Base-by-base conservation (phyloP, 2,797 vertebrate species). In the Dallia pectoralis region DNA sequence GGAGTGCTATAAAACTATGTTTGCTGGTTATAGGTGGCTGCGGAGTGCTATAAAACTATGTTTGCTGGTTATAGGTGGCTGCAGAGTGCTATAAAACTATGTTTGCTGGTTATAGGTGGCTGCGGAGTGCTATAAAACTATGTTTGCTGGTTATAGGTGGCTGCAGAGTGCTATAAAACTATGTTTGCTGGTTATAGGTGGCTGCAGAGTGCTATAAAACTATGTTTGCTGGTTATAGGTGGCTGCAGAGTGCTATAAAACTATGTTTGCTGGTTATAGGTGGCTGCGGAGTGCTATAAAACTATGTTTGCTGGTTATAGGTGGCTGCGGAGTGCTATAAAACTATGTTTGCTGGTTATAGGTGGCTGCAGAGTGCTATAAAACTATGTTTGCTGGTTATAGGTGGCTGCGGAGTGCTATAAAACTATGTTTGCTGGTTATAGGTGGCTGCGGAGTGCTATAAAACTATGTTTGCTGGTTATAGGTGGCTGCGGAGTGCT, bases 251-350 rank as follows among this genome's bases (percentile, higher is more conserved):
- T 99, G 99, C 88, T 96, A 96, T 78, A 99, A 99, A 44, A 47
- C 48, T 36, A 25, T 71, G 70, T 77, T 49, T 80, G 15, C 73
- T 40, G 79, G 67, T 64, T n/a, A 27, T 81, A 99, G 97, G 97
- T 99, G 77, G 97, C 97, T 0, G 94, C 96, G 0, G 97, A 99
- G 86, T 99, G 99, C 88, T 96, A 96, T 78, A 99, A 99, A 44
- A 47, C 48, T 36, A 25, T 71, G 70, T 77, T 49, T 80, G 15
- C 73, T 40, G 79, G 67, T 64, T n/a, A 27, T 81, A 99, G 97
- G 97, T 99, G 77, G 97, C 97, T 0, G 94, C 96, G 0, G 97
- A 99, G 86, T 99, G 99, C 88, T 96, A 96, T 78, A 99, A 99
- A 44, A 47, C 48, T 36, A 25, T 71, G 70, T 77, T 49, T 80